Conservation (phyloP, 1,140 invertebrate genomes). For the Drosophila orosa region DNA sequence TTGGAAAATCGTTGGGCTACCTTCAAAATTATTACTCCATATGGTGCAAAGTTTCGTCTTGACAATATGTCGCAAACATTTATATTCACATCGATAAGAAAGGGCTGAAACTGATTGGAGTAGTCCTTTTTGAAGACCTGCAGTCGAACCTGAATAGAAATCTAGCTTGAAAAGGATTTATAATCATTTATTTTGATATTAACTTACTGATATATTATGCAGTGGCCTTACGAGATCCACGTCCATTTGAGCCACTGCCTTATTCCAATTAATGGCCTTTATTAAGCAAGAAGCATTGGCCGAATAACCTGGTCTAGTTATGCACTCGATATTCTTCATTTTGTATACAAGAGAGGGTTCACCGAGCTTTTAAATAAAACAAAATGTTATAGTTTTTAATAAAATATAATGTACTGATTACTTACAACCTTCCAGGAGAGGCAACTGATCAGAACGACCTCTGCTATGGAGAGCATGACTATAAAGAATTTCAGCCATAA, state of each 20-base stretch:
- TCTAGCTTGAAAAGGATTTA: background rate
- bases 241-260: conserved; percentile 40
- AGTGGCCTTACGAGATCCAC: conserved; percentile 24
- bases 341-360: conserved; percentile 36
- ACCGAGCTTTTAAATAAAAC: conserved; percentile 7
- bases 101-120: conserved; percentile 52
- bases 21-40: conserved; percentile 12
- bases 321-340: conserved; percentile 43
- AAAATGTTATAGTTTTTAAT: background rate
- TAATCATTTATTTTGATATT: background rate
- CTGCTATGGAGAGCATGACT: conserved; percentile 6
- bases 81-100: conserved; percentile 29
- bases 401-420: background rate
- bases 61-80: conserved; percentile 37
- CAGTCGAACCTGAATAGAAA: conserved; percentile 2
- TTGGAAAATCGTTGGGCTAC: conserved; percentile 16
- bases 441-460: background rate
- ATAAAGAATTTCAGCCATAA: background rate
- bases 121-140: conserved; percentile 37
- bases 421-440: conserved; percentile 8
- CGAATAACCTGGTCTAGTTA: background rate
- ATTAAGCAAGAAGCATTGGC: conserved; percentile 28
- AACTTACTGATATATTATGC: conserved; percentile 37
- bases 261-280: conserved; percentile 52
- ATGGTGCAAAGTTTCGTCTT: conserved; percentile 11